phyloP scores from a whole-genome alignment of 53 echinoderm and acorn worm genomes.

The Mesocentrotus franciscanus region DNA sequence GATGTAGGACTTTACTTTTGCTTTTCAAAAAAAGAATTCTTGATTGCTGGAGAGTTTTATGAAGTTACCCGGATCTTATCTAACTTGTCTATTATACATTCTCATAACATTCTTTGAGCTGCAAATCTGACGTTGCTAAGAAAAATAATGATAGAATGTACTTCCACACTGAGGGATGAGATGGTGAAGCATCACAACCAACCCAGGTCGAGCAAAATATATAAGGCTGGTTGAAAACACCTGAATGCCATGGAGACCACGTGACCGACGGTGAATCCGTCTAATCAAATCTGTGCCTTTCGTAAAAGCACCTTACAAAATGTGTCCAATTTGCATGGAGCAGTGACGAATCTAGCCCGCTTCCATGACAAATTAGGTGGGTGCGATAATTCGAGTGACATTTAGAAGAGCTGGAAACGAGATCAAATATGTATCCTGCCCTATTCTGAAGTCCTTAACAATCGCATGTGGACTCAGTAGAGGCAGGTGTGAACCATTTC shows the following conservation, averaged over 20 bases:
- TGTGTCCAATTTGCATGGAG: slow-evolving; percentile 57
- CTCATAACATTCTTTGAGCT: background rate
- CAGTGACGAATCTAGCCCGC: slow-evolving; percentile 53
- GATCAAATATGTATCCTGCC: slow-evolving; percentile 53
- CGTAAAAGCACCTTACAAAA: slow-evolving; percentile 60
- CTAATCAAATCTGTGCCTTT: slow-evolving; percentile 45
- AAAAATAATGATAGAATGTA: background rate
- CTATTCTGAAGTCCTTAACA: background rate
- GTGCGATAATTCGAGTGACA: slow-evolving; percentile 56
- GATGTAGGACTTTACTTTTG: background rate
- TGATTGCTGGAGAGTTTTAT: background rate
- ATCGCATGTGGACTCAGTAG: background rate
- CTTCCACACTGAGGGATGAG: background rate
- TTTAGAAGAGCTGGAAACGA: slow-evolving; percentile 49
- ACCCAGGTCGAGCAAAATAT: background rate
- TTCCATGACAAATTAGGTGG: slow-evolving; percentile 65
- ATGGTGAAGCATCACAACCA: background rate
- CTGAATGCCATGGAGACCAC: background rate
- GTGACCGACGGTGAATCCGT: background rate
- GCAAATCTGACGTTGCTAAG: background rate
- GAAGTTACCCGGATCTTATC: background rate
- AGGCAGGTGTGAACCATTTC: background rate
- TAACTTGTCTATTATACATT: no score
- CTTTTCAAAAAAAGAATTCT: background rate
- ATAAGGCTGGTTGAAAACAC: background rate